Evolutionary conservation across 2,888 invertebrate genomes (phyloP).

Genomic region (Unio pictorum): DNA sequence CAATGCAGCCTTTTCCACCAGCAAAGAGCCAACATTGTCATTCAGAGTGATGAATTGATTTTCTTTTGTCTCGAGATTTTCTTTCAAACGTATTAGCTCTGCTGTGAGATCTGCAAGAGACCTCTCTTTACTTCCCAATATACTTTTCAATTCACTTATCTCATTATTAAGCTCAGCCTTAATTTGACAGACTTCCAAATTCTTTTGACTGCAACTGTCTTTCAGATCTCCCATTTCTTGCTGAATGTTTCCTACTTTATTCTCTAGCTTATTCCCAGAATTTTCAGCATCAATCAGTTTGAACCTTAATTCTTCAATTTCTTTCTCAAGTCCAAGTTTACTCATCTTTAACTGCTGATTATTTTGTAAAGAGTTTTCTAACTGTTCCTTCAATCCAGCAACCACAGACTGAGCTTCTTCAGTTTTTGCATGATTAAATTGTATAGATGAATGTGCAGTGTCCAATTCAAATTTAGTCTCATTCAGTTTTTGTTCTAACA

Average conservation of each 20-base stretch:
- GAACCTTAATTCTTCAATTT: slow-evolving; percentile 7
- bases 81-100: slow-evolving; percentile 11
- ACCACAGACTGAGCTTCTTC: too few species aligned
- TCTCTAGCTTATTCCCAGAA: slow-evolving; percentile 3
- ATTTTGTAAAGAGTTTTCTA: neutral
- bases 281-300: slow-evolving; percentile 3
- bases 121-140: slow-evolving; percentile 17
- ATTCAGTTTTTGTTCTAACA: slow-evolving; percentile 14
- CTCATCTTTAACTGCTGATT: neutral
- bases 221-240: slow-evolving; percentile 18
- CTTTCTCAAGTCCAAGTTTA: neutral
- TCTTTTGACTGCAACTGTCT: slow-evolving; percentile 14
- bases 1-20: slow-evolving; percentile 9
- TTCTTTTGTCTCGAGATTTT: slow-evolving; percentile 3
- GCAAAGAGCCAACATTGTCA: slow-evolving; percentile 1
- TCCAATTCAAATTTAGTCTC: slow-evolving; percentile 17
- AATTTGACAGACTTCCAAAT: slow-evolving; percentile 12
- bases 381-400: neutral
- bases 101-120: slow-evolving; percentile 11
- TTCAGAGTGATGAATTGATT: slow-evolving; percentile 4
- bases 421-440: slow-evolving; percentile 4
- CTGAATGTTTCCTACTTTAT: slow-evolving; percentile 6
- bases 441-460: slow-evolving; percentile 3
- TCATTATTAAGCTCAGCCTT: slow-evolving; percentile 11
- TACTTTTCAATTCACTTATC: slow-evolving; percentile 10